Percentiles rank a stretch among this genome's conserved stretches.
Conservation (phyloP, 2,888 invertebrate species). For the Drosophila demipolita region DNA sequence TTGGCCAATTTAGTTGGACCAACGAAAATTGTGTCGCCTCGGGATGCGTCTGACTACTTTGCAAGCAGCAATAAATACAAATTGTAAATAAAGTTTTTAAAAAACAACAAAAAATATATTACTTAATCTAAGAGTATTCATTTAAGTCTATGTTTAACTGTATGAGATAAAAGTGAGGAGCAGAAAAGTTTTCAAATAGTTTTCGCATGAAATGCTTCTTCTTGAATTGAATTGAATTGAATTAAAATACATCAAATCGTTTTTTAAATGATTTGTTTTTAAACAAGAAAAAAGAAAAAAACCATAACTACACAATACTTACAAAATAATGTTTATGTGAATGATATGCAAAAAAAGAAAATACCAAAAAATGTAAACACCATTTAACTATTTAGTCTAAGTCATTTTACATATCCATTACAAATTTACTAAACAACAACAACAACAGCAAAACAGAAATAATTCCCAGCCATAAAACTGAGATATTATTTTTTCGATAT, state of each 20-base stretch:
- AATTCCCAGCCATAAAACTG: conserved; percentile 67
- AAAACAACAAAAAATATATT: conserved; percentile 41
- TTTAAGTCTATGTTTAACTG: conserved; percentile 70
- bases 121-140: conserved; percentile 35
- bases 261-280: conserved; percentile 30
- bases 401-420: conserved; percentile 74
- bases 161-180: conserved; percentile 35
- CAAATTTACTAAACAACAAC: conserved; percentile 13
- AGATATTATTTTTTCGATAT: conserved; percentile 59
- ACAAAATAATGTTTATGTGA: conserved; percentile 27
- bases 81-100: conserved; percentile 78
- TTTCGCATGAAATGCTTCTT: conserved; percentile 72
- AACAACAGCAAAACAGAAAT: conserved; percentile 1
- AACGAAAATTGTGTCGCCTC: conserved; percentile 45
- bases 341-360: conserved; percentile 13
- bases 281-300: background rate
- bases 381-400: conserved; percentile 69
- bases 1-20: conserved; percentile 1
- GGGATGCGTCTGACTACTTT: conserved; percentile 47
- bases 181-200: conserved; percentile 32
- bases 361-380: conserved; percentile 17
- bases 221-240: conserved; percentile 38
- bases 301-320: conserved; percentile 24
- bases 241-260: conserved; percentile 20
- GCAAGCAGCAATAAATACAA: conserved; percentile 69